phyloP scores from a whole-genome alignment of 2,113 vertebrate genomes.

The Sphaerodactylus townsendi region DNA sequence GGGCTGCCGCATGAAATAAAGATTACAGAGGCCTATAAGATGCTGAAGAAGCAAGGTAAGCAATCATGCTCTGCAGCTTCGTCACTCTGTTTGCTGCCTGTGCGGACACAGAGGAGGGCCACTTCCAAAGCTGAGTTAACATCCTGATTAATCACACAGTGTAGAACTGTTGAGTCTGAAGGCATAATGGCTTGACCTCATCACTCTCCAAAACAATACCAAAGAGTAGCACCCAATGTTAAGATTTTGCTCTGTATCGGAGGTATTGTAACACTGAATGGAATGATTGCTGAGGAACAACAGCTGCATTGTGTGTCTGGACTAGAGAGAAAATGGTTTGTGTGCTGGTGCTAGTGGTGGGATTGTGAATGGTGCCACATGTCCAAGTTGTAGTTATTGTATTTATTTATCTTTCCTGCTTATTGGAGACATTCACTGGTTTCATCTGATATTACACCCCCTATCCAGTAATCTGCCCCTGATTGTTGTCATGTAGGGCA shows the following conservation, averaged over 20 bases:
- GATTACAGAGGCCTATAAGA: conserved; percentile 94
- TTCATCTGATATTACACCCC: neutral
- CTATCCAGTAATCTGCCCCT: neutral
- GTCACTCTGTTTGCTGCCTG: neutral
- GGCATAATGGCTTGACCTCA: neutral
- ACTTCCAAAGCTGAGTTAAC: neutral
- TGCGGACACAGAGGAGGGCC: neutral
- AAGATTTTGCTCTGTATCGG: neutral
- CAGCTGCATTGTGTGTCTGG: neutral
- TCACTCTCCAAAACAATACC: neutral
- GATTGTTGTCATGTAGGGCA: neutral
- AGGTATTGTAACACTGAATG: neutral
- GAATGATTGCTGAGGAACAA: neutral
- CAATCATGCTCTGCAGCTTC: accelerated
- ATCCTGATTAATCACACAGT: neutral
- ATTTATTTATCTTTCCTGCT: neutral
- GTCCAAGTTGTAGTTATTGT: neutral
- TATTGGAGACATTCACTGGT: neutral
- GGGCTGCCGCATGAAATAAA: conserved; percentile 90
- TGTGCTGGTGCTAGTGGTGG: too few species aligned
- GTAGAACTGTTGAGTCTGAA: neutral
- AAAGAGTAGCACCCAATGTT: neutral
- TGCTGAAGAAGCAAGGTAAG: conserved; percentile 98
- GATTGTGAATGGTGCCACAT: neutral
- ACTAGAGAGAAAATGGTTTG: neutral